Base-by-base conservation (phyloP, 2,888 invertebrate species). In the Eumerus sabulonum region DNA sequence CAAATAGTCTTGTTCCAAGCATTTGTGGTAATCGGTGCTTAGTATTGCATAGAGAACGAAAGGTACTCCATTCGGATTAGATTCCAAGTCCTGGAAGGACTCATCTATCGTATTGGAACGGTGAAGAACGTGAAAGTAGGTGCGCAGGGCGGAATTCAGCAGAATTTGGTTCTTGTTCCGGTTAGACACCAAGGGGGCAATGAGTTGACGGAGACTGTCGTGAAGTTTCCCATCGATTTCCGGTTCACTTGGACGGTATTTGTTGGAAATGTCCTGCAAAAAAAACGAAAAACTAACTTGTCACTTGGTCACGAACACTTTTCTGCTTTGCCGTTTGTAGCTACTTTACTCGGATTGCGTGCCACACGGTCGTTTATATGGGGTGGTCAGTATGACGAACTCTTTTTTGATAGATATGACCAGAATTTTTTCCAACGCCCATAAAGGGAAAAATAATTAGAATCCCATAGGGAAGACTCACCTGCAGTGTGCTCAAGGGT, bases 41-140 rank as follows among this genome's bases (percentile, higher is more conserved):
- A 88, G 77, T 16, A 87, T 83, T 1, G 85, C 84, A 54, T 87
- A 85, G 0, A 88, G 67, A 77, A 87, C 82, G 16, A 79, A 79
- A 2, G 77, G 73, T 0, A 67, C 57, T 50, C 62, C 27, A 14
- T 73, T 63, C 0, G 57, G 48, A 9, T 68, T 59, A 0, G 5
- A 16, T 9, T 77, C 67, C 1, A 77, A 51, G 12, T 77, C 53
- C 44, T 77, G 67, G 14, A 63, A 73, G 13, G 1, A 38, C 11
- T 19, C 51, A 14, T 77, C 77, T 38, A 59, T 36, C 1, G 47
- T 18, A 9, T 40, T 40, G 36, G 59, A 40, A 1, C 77, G 73
- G 44, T 77, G 57, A 9, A 77, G 66, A 1, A 73, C 63, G 35
- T 77, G 77, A 1, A 77, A 77, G 12, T 77, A 77, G 3, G 77